Conservation (phyloP, 2,797 vertebrate genomes). For the Xiphorhynchus erythropygius region DNA sequence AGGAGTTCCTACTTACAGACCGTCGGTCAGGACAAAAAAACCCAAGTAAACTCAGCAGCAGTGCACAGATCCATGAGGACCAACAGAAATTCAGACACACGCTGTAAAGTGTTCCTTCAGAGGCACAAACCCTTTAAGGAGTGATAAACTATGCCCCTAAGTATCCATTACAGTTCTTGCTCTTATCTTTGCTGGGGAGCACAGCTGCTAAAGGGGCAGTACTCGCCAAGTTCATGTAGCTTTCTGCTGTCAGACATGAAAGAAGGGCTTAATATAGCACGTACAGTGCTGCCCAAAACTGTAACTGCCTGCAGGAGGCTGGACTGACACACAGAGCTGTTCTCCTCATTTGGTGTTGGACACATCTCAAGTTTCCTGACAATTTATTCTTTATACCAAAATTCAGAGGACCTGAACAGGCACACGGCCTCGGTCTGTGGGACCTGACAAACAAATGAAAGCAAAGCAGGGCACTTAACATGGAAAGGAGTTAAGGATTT, state of each 20-base stretch:
- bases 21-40: not conserved
- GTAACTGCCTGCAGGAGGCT: not conserved
- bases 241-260: conserved; percentile 8
- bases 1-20: not conserved
- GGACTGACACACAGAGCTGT: fast-evolving
- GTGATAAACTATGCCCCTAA: not conserved
- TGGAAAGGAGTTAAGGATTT: not conserved
- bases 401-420: not conserved
- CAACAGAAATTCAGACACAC: not conserved
- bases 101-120: not conserved
- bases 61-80: not conserved
- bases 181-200: not conserved
- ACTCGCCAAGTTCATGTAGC: not conserved
- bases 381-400: not conserved
- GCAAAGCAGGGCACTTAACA: not conserved
- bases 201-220: not conserved
- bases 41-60: not conserved
- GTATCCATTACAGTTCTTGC: not conserved
- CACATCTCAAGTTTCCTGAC: not conserved
- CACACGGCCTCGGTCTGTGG: not conserved
- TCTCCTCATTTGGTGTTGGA: not conserved
- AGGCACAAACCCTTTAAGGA: not conserved
- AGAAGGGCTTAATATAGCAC: not conserved
- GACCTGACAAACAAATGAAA: not conserved
- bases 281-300: not conserved